Evolutionary conservation across 2,888 invertebrate genomes (phyloP), one percentile per base, ranked within the genome.

Genomic region (Mesorhabditis sp.): DNA sequence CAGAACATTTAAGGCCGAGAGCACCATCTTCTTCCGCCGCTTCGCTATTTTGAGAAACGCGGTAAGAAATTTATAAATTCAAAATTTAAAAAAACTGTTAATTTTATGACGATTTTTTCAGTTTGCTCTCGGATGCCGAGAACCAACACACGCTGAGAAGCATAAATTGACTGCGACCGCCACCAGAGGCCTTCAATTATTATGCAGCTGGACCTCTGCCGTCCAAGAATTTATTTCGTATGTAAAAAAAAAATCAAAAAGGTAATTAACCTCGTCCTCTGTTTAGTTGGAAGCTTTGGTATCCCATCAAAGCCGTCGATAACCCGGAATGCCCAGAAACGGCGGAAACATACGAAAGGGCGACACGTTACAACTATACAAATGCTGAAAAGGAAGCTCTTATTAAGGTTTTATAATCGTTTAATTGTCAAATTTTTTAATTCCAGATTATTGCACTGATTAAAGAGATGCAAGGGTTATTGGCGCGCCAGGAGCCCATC

Each of bases 401-500:
- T 81, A 95, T 98, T 75, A 76, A 86, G 80, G 76, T 86, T 28
- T 95, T 98, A 80, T 95, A 96, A 0, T 13, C n/a, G 58, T 13
- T 50, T 50, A 50, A 50, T 13, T 10, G 58, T 50, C 7, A 50
- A n/a, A 13, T 50, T 13, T 50, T 50, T 50, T 13, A 50, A n/a
- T 10, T 50, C 58, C 7, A 50, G 58, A 50, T n/a, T 50, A 13
- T 10, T 50, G 58, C n/a, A 10, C 97, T 97, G 95, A 95, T 98
- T 82, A 98, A 98, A 87, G 96, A 96, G 0, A 89, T 98, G 4
- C 97, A 98, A 87, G 93, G 94, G 43, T 88, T 96, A 68, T 94
- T 98, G 93, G 92, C 95, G 0, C 90, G 95, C 62, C 96, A 97
- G 91, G 97, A 98, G 89, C 93, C 94, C 0, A 94, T 95, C n/a